phyloP scores from a whole-genome alignment of 2,113 vertebrate genomes.

The Oryctolagus cuniculus region mOryCun1.1 NC_091441.1:111775501-111776000 shows the following conservation, averaged over 20 bases:
- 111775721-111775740: not conserved
- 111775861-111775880: rapidly evolving
- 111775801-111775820: too few species aligned
- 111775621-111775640: too few species aligned
- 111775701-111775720: not conserved
- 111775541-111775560: not conserved
- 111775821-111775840: too few species aligned
- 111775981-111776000: conserved; percentile 97
- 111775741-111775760: not conserved
- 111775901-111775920: not conserved
- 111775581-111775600: too few species aligned
- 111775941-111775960: conserved; percentile 94
- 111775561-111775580: not conserved
- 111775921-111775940: conserved; percentile 93
- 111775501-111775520: not conserved
- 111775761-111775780: rapidly evolving
- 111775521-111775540: not conserved
- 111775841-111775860: too few species aligned
- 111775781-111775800: not conserved
- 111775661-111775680: too few species aligned
- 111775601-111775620: not conserved
- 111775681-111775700: not conserved
- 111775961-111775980: conserved; percentile 97
- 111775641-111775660: rapidly evolving
- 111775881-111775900: rapidly evolving